Base-by-base conservation (phyloP, 1,140 invertebrate genomes). In the Hylaeus anthracinus region DNA sequence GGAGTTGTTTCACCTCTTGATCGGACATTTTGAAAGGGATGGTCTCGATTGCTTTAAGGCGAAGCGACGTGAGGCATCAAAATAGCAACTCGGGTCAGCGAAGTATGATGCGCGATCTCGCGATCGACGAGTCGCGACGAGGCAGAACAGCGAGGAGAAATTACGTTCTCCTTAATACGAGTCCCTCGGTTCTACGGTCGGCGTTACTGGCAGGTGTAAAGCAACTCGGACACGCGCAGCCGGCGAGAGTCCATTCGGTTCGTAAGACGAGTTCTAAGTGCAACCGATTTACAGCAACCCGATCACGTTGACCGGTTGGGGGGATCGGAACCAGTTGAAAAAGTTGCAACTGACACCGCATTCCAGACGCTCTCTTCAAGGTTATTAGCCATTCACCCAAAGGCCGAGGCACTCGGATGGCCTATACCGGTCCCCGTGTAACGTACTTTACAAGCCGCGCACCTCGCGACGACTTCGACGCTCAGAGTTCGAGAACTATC, bases 311-410 rank as follows among this genome's bases (percentile, higher is more conserved):
- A 9, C 41, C 37, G 26, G 5, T 10, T 10, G 48, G 39, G 53
- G 72, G 43, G 15, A 14, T 51, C 61, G 51, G 63, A 86, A 80
- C 82, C 82, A 84, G 84, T 86, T 86, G 88, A 90, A 91, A 83
- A 86, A 88, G 82, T 90, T 89, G 86, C 90, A 90, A 86, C 81
- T 81, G 82, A 63, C 86, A 78, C 85, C 83, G 86, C 91, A 92
- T 91, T 92, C 90, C 91, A 88, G 88, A 89, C 89, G 86, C 88
- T 90, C 88, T 87, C 82, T 51, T 86, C 90, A 91, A 92, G 91
- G 90, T 90, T 92, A 85, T 85, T 83, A 90, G 87, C 88, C 90
- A 88, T 91, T 92, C 89, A 90, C 88, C 88, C 74, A 91, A 90
- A 92, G 91, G 88, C 87, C 88, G 86, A 88, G 85, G 86, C 82